Percentiles rank a stretch among this genome's conserved stretches.
phyloP scores from a whole-genome alignment of 1,140 invertebrate genomes.

The Apocrypta bakeri region DNA sequence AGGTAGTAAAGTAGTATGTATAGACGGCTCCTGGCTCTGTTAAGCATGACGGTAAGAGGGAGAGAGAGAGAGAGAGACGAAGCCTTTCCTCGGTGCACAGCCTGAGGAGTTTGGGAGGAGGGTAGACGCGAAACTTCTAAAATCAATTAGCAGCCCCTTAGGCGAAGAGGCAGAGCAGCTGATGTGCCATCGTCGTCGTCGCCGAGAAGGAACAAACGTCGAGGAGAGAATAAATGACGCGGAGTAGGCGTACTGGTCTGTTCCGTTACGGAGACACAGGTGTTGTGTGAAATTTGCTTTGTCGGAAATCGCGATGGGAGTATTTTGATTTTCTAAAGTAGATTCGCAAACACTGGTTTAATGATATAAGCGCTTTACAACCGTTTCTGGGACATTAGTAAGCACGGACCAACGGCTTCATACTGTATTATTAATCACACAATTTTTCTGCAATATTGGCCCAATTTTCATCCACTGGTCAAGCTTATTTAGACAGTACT shows the following conservation, averaged over 20 bases:
- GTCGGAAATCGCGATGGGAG: too few relatives aligned
- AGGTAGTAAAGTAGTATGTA: neutral
- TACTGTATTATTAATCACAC: too few relatives aligned
- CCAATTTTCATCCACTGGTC: too few relatives aligned
- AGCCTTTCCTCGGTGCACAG: neutral
- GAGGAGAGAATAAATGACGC: neutral
- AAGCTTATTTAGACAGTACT: too few relatives aligned
- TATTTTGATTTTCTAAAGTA: neutral
- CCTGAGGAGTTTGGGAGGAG: conserved; percentile 27
- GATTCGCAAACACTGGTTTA: neutral
- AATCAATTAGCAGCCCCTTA: conserved; percentile 67
- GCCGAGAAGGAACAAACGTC: neutral
- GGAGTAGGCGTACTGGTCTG: neutral
- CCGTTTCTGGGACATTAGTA: neutral
- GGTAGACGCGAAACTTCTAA: conserved; percentile 59
- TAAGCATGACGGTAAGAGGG: neutral
- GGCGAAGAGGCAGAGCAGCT: conserved; percentile 26
- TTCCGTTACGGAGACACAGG: neutral
- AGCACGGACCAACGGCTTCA: too few relatives aligned
- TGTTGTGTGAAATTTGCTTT: neutral
- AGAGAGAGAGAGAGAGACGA: neutral
- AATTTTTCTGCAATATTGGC: too few relatives aligned
- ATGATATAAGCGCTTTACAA: neutral
- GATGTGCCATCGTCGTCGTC: neutral
- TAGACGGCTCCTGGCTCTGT: neutral